Base-by-base conservation (phyloP, 2,113 vertebrate species). In the Hemiprocne comata region DNA sequence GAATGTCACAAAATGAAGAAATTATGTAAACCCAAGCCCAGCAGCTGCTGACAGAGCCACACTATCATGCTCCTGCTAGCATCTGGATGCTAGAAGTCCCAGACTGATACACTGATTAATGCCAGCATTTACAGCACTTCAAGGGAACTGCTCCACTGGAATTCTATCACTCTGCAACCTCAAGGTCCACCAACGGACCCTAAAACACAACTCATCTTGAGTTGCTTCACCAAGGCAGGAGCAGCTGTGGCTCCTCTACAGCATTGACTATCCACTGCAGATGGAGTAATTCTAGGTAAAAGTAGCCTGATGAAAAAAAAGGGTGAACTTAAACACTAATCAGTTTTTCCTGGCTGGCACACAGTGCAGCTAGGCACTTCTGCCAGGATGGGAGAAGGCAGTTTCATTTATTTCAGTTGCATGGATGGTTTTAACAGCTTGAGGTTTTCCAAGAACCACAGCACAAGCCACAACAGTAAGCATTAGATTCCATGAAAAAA, bases 201-300 rank as follows among this genome's bases (percentile, higher is more conserved):
- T 31, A 58, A 51, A 64, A 46, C 3, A 55, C 6, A 28, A 38
- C 13, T 13, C 40, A 51, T 0, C 3, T 26, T 19, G 9, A 71
- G 36, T 10, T 46, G 40, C 61, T 79, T 61, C 23, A 44, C 16
- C 20, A 8, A 2, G 15, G 33, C 50, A 78, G 42, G 33, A 36
- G 20, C 15, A 54, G 61, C 57, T 29, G 40, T 0, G 0, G 40
- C 34, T 71, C 53, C 71, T 58, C 48, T 5, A 25, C 44, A 79
- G 11, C 1, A 0, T 24, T 18, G 4, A 20, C 10, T 25, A 55
- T 6, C 46, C 29, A 25, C 44, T 51, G 62, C 34, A 17, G 3
- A 38, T 4, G 16, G 31, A 65, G 7, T 6, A 75, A 46, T 13
- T 44, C 58, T 7, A 44, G 40, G 36, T 62, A 50, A 61, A 76